Conservation (phyloP, 1,140 invertebrate species). For the Pentalonia nigronervosa region DNA sequence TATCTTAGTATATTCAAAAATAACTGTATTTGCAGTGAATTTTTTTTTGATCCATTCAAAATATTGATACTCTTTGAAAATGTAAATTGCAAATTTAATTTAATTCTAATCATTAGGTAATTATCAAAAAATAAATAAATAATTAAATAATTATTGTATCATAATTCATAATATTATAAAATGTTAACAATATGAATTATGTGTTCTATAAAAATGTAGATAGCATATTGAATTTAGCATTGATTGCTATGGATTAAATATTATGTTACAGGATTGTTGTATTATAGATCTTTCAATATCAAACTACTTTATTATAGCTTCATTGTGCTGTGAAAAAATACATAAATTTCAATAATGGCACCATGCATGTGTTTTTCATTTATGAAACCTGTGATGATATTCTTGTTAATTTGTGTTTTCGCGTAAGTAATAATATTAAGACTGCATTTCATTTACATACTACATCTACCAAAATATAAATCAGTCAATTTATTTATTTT, state of each 20-base stretch:
- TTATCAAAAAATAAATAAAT: neutral
- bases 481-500: neutral
- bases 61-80: neutral
- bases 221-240: neutral
- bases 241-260: conserved; percentile 27
- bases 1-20: neutral
- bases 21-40: neutral
- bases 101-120: neutral
- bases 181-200: neutral
- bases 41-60: neutral
- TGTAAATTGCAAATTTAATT: neutral
- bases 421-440: conserved; percentile 50
- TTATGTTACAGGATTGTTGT: conserved; percentile 51
- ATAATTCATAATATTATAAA: neutral
- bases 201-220: neutral
- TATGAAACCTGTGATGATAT: conserved; percentile 35
- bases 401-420: conserved; percentile 39
- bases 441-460: neutral
- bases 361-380: conserved; percentile 37
- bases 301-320: conserved; percentile 12
- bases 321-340: conserved; percentile 41
- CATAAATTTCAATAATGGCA: conserved; percentile 43
- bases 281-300: conserved; percentile 26
- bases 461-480: neutral
- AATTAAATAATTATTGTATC: neutral